A percentile compares a stretch with the other conserved stretches of the same genome.
phyloP scores from a whole-genome alignment of 2,113 vertebrate genomes.

The Rattus rattus region DNA sequence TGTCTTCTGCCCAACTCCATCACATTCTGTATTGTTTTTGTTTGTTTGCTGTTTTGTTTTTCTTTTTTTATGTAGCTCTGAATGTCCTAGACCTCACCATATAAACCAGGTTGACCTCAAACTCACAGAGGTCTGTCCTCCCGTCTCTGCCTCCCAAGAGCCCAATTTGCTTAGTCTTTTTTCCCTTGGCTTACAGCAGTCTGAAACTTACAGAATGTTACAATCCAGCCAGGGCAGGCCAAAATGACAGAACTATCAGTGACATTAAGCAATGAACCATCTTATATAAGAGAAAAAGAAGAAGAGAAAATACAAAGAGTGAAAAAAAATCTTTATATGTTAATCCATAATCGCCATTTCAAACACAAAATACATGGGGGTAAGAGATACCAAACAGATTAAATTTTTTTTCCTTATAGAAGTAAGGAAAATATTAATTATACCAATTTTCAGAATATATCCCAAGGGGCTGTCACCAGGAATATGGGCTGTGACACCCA shows the following conservation, averaged over 20 bases:
- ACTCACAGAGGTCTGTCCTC: background rate
- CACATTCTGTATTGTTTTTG: background rate
- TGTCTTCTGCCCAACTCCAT: background rate
- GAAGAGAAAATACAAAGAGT: background rate
- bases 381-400: background rate
- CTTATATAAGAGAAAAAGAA: background rate
- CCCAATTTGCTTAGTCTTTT: too few relatives aligned
- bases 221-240: background rate
- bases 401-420: background rate
- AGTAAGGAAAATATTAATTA: too few relatives aligned
- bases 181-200: background rate
- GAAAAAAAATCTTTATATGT: background rate
- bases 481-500: background rate
- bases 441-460: background rate
- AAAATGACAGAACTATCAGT: background rate
- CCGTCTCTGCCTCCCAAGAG: background rate
- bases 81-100: background rate
- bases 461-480: background rate
- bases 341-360: background rate
- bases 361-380: background rate
- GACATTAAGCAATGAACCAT: background rate
- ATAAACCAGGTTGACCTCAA: background rate
- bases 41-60: background rate
- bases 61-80: background rate
- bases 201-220: background rate